Evolutionary conservation across 2,888 invertebrate species (phyloP).

Genomic region (Sipha maydis): DNA sequence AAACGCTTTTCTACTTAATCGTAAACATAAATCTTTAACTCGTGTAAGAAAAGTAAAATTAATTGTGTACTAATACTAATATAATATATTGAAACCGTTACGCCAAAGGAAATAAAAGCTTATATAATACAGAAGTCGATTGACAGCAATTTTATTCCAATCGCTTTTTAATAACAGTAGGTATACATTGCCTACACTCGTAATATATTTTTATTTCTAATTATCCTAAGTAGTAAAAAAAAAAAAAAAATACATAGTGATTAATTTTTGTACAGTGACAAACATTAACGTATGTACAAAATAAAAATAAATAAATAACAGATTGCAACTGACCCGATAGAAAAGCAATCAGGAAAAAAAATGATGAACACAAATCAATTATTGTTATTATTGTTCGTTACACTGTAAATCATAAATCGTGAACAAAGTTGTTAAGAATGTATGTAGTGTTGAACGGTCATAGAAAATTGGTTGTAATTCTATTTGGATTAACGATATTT

Average conservation of each 20-base stretch:
- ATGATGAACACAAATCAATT: not conserved
- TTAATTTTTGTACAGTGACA: not conserved
- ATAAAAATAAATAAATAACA: not conserved
- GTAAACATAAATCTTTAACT: not conserved
- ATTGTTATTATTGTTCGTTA: too few relatives aligned
- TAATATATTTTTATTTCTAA: not conserved
- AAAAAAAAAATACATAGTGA: not conserved
- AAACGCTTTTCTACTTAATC: not conserved
- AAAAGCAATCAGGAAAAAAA: not conserved
- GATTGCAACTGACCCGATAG: not conserved
- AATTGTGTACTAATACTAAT: not conserved
- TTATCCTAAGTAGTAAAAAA: not conserved
- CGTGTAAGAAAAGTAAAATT: not conserved
- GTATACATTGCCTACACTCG: not conserved
- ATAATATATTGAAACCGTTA: not conserved
- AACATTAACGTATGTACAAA: not conserved
- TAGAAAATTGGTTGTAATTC: too few relatives aligned
- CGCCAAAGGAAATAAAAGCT: not conserved
- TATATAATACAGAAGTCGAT: not conserved
- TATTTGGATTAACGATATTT: too few relatives aligned
- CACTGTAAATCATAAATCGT: too few relatives aligned
- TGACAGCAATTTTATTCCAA: not conserved
- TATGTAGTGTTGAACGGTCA: too few relatives aligned
- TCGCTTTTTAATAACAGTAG: not conserved
- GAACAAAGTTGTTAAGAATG: too few relatives aligned